phyloP scores from a whole-genome alignment of 2,113 vertebrate genomes.

The Malurus melanocephalus region DNA sequence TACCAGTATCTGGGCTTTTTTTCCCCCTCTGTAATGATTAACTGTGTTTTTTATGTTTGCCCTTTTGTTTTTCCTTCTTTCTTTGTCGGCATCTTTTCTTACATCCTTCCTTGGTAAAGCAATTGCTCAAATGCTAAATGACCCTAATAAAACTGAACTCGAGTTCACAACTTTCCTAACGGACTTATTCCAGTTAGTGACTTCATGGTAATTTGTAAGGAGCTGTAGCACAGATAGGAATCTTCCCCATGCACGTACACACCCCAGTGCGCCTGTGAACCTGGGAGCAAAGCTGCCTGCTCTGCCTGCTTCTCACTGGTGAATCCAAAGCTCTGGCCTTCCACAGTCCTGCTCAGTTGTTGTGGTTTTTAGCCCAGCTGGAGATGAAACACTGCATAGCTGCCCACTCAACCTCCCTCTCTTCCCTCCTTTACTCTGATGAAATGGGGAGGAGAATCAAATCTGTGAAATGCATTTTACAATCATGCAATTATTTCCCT shows the following conservation, averaged over 20 bases:
- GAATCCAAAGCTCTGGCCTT: background rate
- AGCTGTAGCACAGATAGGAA: background rate
- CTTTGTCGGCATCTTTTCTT: conserved; percentile 2
- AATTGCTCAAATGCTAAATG: background rate
- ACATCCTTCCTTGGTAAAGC: background rate
- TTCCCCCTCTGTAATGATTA: background rate
- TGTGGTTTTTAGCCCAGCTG: background rate
- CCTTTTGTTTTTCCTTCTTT: background rate
- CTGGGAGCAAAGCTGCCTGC: background rate
- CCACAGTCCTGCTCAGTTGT: background rate
- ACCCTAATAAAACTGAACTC: background rate
- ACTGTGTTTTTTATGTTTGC: background rate
- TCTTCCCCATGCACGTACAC: fast-evolving
- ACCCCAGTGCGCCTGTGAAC: background rate
- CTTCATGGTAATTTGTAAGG: background rate
- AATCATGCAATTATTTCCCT: background rate
- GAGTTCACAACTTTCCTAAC: background rate
- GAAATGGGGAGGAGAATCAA: background rate
- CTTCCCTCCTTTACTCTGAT: background rate
- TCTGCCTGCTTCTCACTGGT: background rate
- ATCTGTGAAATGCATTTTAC: background rate
- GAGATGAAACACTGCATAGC: background rate
- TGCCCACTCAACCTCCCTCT: background rate
- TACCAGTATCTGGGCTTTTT: background rate
- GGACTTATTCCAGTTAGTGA: background rate